Percentiles rank a stretch among this genome's conserved stretches.
These are phyloP conservation scores for Brachyistius frenatus DNA, from an alignment of 2,113 vertebrate genomes.

Conservation along the genomic window DNA sequence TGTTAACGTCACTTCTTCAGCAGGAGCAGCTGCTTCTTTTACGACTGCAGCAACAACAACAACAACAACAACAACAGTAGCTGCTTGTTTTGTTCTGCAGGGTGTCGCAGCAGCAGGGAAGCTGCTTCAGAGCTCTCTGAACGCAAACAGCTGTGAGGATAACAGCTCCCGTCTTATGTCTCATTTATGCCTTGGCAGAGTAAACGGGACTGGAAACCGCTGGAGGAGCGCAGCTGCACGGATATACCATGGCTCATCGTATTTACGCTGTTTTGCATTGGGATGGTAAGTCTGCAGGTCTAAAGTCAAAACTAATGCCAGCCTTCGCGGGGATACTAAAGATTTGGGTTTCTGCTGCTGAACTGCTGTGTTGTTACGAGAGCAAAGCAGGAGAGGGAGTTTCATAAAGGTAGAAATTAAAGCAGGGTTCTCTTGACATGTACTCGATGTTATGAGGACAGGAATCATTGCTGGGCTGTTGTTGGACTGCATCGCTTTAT, in stretches of 20 bases:
- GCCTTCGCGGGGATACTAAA: too few species aligned
- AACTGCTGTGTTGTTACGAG: too few species aligned
- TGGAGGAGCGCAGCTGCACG: constrained; percentile 94
- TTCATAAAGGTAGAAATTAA: too few species aligned
- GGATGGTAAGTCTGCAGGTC: constrained; percentile 90
- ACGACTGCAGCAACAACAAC: not conserved
- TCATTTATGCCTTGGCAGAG: constrained; percentile 81
- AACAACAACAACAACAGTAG: too few species aligned
- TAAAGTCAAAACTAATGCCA: too few species aligned
- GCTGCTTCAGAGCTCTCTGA: not conserved
- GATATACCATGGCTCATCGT: constrained; percentile 95
- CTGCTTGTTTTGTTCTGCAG: too few species aligned
- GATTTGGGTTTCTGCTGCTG: too few species aligned
- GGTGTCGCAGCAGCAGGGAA: not conserved
- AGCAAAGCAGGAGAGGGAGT: too few species aligned
- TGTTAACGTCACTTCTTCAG: constrained; percentile 35
- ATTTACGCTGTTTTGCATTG: constrained; percentile 91
- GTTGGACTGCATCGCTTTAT: too few species aligned
- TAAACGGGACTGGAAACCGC: constrained; percentile 93
- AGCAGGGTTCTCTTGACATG: too few species aligned
- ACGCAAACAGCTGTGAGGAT: not conserved
- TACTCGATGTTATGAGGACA: too few species aligned
- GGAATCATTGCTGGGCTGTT: too few species aligned
- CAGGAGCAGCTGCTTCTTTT: constrained; percentile 34
- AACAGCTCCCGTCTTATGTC: constrained; percentile 2